Evolutionary conservation across 2,888 invertebrate species (phyloP).

Genomic region (Rhodophaea formosa): DNA sequence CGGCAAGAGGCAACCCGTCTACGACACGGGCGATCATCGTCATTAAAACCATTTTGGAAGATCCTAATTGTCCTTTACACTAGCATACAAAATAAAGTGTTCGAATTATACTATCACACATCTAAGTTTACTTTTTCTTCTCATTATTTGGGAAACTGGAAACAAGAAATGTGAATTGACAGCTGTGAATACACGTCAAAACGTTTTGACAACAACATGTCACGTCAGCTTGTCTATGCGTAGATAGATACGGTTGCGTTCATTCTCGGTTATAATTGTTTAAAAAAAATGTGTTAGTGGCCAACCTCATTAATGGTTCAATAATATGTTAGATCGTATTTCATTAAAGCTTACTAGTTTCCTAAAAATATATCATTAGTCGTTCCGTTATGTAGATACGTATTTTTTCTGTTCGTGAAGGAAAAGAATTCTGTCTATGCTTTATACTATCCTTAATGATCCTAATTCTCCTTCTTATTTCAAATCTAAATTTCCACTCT

Average conservation of each 20-base stretch:
- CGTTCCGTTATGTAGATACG: too few species aligned
- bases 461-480: too few species aligned
- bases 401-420: too few species aligned
- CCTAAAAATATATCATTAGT: too few species aligned
- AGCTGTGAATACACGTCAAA: constrained; percentile 63
- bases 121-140: constrained; percentile 56
- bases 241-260: constrained; percentile 30
- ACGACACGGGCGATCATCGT: constrained; percentile 98
- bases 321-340: too few species aligned
- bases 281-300: too few species aligned
- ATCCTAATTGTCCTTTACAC: constrained; percentile 40
- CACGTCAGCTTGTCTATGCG: constrained; percentile 44
- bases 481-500: too few species aligned
- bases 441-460: too few species aligned
- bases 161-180: constrained; percentile 46
- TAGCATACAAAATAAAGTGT: constrained; percentile 38
- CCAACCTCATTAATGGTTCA: too few species aligned
- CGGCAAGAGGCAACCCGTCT: constrained; percentile 97
- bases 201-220: constrained; percentile 62
- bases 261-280: constrained; percentile 2
- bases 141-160: constrained; percentile 58
- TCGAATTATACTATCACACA: constrained; percentile 35
- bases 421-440: too few species aligned
- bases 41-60: constrained; percentile 92
- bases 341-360: too few species aligned